These are phyloP conservation scores for Seriola dumerili DNA, from an alignment of 2,113 vertebrate species.

Conservation along the genomic window DNA sequence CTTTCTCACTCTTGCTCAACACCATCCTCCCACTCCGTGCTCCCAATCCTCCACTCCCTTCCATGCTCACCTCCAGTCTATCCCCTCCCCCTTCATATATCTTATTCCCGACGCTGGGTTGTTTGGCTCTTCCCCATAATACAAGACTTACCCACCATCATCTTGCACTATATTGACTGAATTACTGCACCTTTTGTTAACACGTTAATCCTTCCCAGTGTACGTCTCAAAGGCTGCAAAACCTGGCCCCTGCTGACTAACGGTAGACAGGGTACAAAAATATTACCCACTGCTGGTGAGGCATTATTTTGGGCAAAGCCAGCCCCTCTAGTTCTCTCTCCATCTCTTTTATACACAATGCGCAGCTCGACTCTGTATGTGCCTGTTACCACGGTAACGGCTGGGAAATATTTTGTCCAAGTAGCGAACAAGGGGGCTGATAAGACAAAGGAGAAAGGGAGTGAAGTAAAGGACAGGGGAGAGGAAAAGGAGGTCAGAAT, in stretches of 20 bases:
- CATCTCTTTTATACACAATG: constrained; percentile 61
- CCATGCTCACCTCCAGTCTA: constrained; percentile 51
- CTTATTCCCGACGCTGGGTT: not conserved
- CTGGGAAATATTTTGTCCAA: constrained; percentile 76
- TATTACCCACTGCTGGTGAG: constrained; percentile 20
- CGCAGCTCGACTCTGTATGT: constrained; percentile 66
- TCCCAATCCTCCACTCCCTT: not conserved
- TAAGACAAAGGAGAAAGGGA: constrained; percentile 61
- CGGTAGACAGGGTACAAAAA: not conserved
- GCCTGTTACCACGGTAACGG: constrained; percentile 82
- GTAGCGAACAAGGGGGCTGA: constrained; percentile 57
- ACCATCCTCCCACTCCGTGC: constrained; percentile 32
- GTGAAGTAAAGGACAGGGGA: constrained; percentile 14
- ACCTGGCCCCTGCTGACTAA: constrained; percentile 15
- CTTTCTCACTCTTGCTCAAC: constrained; percentile 21
- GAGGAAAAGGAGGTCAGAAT: constrained; percentile 27
- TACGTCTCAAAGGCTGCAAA: not conserved
- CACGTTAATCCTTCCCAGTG: not conserved
- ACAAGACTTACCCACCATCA: constrained; percentile 17
- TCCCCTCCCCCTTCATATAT: constrained; percentile 20
- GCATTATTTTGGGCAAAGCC: constrained; percentile 46
- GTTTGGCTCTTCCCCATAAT: not conserved
- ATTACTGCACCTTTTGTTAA: constrained; percentile 4
- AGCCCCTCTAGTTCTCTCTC: constrained; percentile 33
- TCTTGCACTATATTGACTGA: constrained; percentile 27